Evolutionary conservation across 2,888 invertebrate species (phyloP).

Genomic region (Baronia brevicornis): DNA sequence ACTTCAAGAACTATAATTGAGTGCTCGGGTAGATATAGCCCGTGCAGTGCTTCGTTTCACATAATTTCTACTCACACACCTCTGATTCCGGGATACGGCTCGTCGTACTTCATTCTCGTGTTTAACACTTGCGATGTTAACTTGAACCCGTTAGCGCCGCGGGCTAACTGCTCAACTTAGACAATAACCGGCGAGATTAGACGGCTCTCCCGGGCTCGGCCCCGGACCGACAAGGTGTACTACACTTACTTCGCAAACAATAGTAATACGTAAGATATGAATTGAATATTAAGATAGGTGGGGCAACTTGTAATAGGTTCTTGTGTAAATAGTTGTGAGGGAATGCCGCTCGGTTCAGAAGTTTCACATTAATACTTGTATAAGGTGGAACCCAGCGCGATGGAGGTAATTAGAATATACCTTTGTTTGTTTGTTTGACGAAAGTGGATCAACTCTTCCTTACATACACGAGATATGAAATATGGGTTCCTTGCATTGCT

Average conservation of each 20-base stretch:
- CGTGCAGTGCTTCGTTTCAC: constrained; percentile 6
- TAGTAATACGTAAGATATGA: constrained; percentile 18
- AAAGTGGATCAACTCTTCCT: no score
- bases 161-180: constrained; percentile 45
- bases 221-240: constrained; percentile 13
- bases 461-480: no score
- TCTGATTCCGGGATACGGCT: constrained; percentile 11
- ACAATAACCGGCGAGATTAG: constrained; percentile 46
- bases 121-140: constrained; percentile 25
- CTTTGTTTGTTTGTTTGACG: no score
- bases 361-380: no score
- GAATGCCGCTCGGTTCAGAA: constrained; percentile 12
- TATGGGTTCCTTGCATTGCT: no score
- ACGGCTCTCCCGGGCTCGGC: constrained; percentile 15
- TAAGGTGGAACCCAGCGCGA: no score
- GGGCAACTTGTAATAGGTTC: constrained; percentile 12
- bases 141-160: constrained; percentile 22
- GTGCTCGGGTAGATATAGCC: neutral
- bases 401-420: no score
- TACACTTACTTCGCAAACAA: constrained; percentile 17
- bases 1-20: neutral
- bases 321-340: constrained; percentile 23
- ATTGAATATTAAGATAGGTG: constrained; percentile 22
- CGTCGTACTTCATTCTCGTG: constrained; percentile 13
- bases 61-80: constrained; percentile 13